Evolutionary conservation across 1,140 invertebrate genomes (phyloP).

Genomic region (Armadillidium nasatum): DNA sequence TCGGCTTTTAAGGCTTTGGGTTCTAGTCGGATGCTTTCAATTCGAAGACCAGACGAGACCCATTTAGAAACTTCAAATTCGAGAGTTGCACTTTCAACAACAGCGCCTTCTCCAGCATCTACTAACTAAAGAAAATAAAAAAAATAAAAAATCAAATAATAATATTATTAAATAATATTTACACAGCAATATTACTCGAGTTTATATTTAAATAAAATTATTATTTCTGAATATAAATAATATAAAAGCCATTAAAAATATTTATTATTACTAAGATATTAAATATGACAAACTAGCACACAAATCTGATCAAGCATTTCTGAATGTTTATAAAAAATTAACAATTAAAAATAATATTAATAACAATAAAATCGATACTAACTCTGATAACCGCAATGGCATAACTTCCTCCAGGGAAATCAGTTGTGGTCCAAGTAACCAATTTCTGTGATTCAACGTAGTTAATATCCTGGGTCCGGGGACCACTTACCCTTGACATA

Average conservation of each 20-base stretch:
- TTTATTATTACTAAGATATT: too few species aligned
- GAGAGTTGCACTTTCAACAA: conserved; percentile 27
- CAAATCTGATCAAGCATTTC: too few species aligned
- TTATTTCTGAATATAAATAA: too few species aligned
- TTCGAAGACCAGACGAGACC: conserved; percentile 33
- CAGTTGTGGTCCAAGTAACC: neutral
- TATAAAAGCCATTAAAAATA: too few species aligned
- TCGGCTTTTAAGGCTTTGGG: conserved; percentile 24
- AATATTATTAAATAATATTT: too few species aligned
- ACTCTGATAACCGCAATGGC: neutral
- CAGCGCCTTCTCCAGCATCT: conserved; percentile 32
- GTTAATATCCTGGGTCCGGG: neutral
- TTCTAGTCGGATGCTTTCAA: conserved; percentile 28
- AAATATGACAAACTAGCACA: too few species aligned
- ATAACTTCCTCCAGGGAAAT: neutral
- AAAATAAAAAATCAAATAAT: too few species aligned
- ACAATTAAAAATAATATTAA: too few species aligned
- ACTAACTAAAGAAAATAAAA: conserved; percentile 23
- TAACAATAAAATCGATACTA: neutral
- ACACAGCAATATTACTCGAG: too few species aligned
- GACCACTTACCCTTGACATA: neutral
- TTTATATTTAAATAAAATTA: too few species aligned
- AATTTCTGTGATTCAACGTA: neutral
- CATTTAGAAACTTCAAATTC: conserved; percentile 38
- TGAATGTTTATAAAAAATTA: too few species aligned